Percentiles rank a stretch among this genome's conserved stretches.
Evolutionary conservation across 2,888 invertebrate genomes (phyloP).

Genomic region (Diplolepis rosae): DNA sequence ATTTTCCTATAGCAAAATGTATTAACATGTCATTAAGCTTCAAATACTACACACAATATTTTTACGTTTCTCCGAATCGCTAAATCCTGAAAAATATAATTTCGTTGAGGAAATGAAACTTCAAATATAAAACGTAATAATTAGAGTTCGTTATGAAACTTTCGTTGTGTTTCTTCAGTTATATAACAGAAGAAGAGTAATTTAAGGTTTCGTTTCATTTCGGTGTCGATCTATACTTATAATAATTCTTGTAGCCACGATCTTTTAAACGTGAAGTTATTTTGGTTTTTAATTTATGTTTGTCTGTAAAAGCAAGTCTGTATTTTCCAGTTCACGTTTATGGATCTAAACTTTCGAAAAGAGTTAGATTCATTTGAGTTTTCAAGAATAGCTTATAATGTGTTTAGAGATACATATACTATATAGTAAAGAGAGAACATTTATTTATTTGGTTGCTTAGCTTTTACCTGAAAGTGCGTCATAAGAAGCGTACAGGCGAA

Average conservation of each 20-base stretch:
- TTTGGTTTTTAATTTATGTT: conserved; percentile 1
- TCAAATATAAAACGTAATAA: too few species aligned
- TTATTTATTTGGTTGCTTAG: conserved; percentile 11
- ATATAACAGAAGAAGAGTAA: too few species aligned
- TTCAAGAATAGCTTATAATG: conserved; percentile 8
- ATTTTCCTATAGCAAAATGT: background rate
- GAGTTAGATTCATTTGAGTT: background rate
- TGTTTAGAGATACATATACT: background rate
- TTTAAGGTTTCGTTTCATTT: background rate
- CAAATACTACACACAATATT: background rate
- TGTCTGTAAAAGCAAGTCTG: conserved; percentile 15
- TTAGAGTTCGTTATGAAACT: too few species aligned
- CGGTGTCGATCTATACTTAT: background rate
- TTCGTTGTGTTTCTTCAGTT: too few species aligned
- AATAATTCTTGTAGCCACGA: background rate
- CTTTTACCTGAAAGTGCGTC: background rate
- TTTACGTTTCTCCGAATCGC: conserved; percentile 4
- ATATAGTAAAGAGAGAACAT: background rate
- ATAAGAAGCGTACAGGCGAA: background rate
- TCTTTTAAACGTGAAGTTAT: conserved; percentile 10
- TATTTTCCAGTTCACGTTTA: conserved; percentile 18
- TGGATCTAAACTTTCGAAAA: background rate
- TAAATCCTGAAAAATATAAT: background rate
- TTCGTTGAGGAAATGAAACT: too few species aligned
- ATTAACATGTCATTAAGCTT: background rate